Percentiles rank a stretch among this genome's conserved stretches.
phyloP scores from a whole-genome alignment of 2,113 vertebrate species.

The Alethe diademata region DNA sequence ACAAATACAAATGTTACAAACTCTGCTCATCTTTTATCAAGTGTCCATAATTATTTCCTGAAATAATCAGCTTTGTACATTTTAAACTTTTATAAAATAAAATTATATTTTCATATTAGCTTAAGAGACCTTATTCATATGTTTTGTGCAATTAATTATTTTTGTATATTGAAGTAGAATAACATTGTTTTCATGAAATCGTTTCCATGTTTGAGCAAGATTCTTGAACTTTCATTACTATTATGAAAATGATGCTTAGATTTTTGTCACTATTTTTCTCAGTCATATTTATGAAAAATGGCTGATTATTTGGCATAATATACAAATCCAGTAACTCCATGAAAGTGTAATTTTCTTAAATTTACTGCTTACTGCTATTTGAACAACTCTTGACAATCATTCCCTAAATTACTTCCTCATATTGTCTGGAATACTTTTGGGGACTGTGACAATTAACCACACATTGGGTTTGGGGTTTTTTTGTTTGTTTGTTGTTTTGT shows the following conservation, averaged over 20 bases:
- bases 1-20: not conserved
- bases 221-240: not conserved
- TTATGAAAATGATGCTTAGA: not conserved
- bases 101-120: not conserved
- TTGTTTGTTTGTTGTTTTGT: too few relatives aligned
- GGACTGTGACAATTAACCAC: not conserved
- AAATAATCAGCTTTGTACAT: not conserved
- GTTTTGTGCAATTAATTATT: not conserved
- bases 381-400: not conserved
- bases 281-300: not conserved
- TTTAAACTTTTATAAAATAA: not conserved
- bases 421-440: slow-evolving; percentile 39
- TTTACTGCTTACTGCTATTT: not conserved
- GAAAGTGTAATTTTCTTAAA: not conserved
- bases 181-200: not conserved
- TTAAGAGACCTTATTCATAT: not conserved
- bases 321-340: not conserved
- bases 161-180: not conserved
- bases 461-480: not conserved
- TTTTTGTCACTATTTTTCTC: not conserved
- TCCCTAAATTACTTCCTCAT: slow-evolving; percentile 22
- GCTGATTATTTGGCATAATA: not conserved
- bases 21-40: not conserved
- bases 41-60: not conserved
- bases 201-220: not conserved